phyloP scores from a whole-genome alignment of 2,888 invertebrate genomes.

The Odontocerum albicorne region DNA sequence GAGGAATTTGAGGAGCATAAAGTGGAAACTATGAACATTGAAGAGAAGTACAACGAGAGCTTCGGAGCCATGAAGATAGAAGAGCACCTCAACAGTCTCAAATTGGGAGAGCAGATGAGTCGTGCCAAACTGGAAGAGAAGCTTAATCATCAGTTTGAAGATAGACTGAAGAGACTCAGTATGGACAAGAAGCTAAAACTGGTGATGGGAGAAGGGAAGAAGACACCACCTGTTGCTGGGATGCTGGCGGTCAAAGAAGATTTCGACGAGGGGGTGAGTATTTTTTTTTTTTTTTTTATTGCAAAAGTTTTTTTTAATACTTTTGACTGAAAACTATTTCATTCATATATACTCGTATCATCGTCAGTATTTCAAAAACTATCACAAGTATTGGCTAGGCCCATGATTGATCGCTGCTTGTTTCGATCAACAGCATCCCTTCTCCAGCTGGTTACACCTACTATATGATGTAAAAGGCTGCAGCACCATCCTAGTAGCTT shows the following conservation, averaged over 20 bases:
- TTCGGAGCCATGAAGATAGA: constrained; percentile 18
- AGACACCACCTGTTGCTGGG: constrained; percentile 43
- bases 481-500: no score
- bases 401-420: no score
- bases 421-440: no score
- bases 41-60: neutral
- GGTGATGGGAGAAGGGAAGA: constrained; percentile 38
- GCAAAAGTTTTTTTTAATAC: neutral
- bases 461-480: no score
- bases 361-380: no score
- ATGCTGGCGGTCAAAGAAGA: constrained; percentile 53
- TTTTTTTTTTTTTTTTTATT: neutral
- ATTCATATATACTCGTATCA: no score
- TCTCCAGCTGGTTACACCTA: no score
- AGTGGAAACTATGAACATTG: no score
- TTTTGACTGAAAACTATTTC: no score
- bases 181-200: constrained; percentile 18
- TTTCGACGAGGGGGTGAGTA: constrained; percentile 53
- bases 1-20: neutral
- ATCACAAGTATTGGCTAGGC: no score
- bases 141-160: constrained; percentile 1
- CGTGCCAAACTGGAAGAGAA: constrained; percentile 7
- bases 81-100: constrained; percentile 15
- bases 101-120: constrained; percentile 16
- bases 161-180: constrained; percentile 11